A percentile compares a stretch with the other conserved stretches of the same genome.
These are phyloP conservation scores for Bergia sp. DNA, from an alignment of 92 coral and sea anemone genomes.

Conservation along the genomic window DNA sequence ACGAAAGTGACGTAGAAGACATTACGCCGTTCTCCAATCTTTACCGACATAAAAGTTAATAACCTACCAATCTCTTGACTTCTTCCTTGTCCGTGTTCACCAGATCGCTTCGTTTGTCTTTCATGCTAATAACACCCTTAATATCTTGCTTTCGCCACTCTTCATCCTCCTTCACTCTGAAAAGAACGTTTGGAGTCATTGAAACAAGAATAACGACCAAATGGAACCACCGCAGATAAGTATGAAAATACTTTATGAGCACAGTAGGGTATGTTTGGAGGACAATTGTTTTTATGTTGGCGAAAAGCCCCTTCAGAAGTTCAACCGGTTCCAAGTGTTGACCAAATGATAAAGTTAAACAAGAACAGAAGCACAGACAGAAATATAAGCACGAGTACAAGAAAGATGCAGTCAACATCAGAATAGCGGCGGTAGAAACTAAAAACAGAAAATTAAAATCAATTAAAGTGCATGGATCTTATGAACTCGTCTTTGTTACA, in stretches of 20 bases:
- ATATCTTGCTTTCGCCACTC: constrained; percentile 70
- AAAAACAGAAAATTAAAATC: not conserved
- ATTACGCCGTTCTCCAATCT: not conserved
- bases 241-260: too few species aligned
- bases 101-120: constrained; percentile 79
- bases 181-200: not conserved
- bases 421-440: not conserved
- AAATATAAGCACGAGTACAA: not conserved
- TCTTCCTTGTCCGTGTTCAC: constrained; percentile 86
- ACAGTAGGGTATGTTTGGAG: too few species aligned
- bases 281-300: too few species aligned
- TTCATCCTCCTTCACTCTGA: constrained; percentile 75
- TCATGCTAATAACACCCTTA: constrained; percentile 53
- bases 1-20: not conserved
- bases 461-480: too few species aligned
- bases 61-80: constrained; percentile 66
- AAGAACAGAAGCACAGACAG: too few species aligned
- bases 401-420: not conserved
- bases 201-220: too few species aligned
- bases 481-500: not conserved
- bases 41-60: not conserved
- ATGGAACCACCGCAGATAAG: too few species aligned
- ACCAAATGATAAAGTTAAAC: too few species aligned
- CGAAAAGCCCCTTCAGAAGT: too few species aligned
- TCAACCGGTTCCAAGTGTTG: too few species aligned